These are phyloP conservation scores for Diaphora mendica DNA, from an alignment of 2,888 invertebrate genomes.

Conservation along the genomic window DNA sequence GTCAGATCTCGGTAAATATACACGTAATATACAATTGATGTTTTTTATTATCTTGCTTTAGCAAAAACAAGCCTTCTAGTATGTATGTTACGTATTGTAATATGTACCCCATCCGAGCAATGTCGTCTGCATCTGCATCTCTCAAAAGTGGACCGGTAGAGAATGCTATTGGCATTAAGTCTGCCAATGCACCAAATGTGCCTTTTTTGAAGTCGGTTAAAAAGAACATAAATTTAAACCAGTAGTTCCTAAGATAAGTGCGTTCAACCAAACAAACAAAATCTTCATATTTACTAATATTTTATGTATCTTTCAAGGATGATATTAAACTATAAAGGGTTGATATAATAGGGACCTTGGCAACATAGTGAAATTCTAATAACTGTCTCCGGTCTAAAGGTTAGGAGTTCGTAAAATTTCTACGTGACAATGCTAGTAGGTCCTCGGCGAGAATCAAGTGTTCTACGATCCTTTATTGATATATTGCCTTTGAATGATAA, in stretches of 20 bases:
- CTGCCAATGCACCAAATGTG: too few relatives aligned
- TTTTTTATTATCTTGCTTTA: neutral
- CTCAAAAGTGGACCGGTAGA: too few relatives aligned
- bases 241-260: too few relatives aligned
- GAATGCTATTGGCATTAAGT: too few relatives aligned
- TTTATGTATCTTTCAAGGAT: too few relatives aligned
- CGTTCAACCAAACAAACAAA: too few relatives aligned
- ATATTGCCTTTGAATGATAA: neutral
- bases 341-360: neutral
- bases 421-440: neutral
- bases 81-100: neutral
- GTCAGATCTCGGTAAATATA: conserved; percentile 1
- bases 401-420: neutral
- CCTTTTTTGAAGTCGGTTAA: too few relatives aligned
- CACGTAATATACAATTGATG: neutral
- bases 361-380: neutral
- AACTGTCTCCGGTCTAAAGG: neutral
- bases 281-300: too few relatives aligned
- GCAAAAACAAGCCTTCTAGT: neutral
- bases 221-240: too few relatives aligned
- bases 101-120: too few relatives aligned
- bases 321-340: too few relatives aligned
- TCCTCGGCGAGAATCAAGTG: neutral
- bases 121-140: too few relatives aligned
- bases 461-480: neutral